Evolutionary conservation across 2,888 invertebrate genomes (phyloP).

Genomic region (Pachymerium ferrugineum): DNA sequence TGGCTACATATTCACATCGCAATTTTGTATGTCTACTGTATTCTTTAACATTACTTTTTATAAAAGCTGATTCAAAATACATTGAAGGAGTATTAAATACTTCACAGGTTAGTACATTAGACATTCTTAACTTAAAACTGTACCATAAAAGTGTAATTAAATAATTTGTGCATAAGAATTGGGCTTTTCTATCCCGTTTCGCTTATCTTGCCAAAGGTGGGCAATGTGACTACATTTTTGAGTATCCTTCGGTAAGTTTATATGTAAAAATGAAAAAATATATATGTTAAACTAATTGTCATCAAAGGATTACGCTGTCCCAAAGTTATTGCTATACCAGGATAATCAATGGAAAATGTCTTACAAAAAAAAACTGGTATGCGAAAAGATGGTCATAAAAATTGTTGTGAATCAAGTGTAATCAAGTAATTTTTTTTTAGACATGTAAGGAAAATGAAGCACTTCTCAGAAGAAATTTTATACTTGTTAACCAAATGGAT

Average conservation of each 20-base stretch:
- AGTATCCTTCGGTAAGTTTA: constrained; percentile 60
- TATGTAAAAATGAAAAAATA: too few species aligned
- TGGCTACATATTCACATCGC: too few species aligned
- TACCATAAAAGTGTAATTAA: background rate
- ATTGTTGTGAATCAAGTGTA: too few species aligned
- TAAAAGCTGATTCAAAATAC: constrained; percentile 28
- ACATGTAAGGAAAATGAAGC: background rate
- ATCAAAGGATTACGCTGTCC: constrained; percentile 57
- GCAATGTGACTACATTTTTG: constrained; percentile 72
- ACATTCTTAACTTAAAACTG: background rate
- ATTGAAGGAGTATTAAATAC: constrained; percentile 36
- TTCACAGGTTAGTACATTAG: constrained; percentile 7
- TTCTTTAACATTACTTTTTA: background rate
- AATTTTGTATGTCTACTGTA: background rate
- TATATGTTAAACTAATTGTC: background rate
- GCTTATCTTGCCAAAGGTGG: constrained; percentile 82
- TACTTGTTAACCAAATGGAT: background rate
- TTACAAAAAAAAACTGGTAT: constrained; percentile 69
- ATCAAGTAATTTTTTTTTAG: background rate
- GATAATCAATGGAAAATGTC: constrained; percentile 84
- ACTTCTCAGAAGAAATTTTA: background rate
- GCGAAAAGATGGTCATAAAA: too few species aligned
- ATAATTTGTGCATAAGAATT: constrained; percentile 46
- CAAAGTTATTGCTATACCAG: constrained; percentile 75
- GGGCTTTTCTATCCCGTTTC: constrained; percentile 80